Evolutionary conservation across 2,797 vertebrate species (phyloP).

Genomic region (Peromyscus nudipes): DNA sequence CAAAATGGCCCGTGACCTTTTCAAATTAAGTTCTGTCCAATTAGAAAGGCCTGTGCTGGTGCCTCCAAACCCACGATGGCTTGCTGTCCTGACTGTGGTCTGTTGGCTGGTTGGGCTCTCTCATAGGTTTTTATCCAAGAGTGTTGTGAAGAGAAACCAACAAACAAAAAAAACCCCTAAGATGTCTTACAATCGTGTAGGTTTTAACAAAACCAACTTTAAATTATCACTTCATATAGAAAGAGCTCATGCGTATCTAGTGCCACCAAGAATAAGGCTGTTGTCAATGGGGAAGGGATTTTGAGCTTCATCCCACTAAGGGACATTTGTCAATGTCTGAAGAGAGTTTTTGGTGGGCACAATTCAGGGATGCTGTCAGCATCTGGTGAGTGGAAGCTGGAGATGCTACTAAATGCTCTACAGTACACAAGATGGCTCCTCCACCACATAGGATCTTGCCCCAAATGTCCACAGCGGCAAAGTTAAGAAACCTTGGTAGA

Average conservation of each 20-base stretch:
- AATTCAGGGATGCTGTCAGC: neutral
- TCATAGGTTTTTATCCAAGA: neutral
- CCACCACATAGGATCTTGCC: neutral
- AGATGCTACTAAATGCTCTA: neutral
- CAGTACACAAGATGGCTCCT: neutral
- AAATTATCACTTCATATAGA: neutral
- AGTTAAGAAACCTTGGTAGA: neutral
- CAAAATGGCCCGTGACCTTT: neutral
- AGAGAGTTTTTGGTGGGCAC: neutral
- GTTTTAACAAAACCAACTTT: neutral
- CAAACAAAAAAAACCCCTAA: neutral
- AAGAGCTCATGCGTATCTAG: neutral
- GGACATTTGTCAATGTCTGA: neutral
- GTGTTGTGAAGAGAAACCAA: neutral
- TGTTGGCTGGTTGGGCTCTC: neutral
- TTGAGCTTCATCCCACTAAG: rapidly evolving
- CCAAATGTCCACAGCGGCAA: neutral
- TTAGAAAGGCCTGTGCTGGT: neutral
- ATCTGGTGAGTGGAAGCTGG: neutral
- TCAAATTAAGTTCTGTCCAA: neutral
- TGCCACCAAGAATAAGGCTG: neutral
- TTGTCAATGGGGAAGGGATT: rapidly evolving
- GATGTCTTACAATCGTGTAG: neutral
- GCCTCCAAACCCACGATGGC: neutral
- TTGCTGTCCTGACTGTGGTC: neutral